Conservation (phyloP, 2,113 vertebrate genomes). For the Ellobius talpinus region DNA sequence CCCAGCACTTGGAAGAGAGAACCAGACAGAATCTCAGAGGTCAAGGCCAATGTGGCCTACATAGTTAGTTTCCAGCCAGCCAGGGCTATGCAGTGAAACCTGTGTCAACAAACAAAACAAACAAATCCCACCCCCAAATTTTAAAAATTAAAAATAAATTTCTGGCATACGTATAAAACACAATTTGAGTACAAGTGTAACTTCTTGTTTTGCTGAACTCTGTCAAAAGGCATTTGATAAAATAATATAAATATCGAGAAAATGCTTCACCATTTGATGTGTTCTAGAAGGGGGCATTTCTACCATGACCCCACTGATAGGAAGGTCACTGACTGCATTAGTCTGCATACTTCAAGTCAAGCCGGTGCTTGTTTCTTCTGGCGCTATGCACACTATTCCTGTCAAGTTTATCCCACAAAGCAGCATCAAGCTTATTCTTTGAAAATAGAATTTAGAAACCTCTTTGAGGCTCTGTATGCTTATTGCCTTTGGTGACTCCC, state of each 20-base stretch:
- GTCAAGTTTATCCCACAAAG: neutral
- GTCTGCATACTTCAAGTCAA: neutral
- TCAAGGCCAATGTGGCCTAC: neutral
- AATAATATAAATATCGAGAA: neutral
- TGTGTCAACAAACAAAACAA: neutral
- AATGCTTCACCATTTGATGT: neutral
- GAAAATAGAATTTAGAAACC: neutral
- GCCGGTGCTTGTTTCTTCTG: neutral
- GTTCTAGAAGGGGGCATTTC: neutral
- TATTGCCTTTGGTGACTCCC: neutral
- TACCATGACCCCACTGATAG: neutral
- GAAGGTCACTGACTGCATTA: neutral
- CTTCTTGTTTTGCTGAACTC: neutral
- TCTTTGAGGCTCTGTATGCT: neutral
- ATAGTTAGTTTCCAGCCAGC: no score
- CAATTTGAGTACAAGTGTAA: neutral
- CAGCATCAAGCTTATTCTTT: slow-evolving; percentile 6
- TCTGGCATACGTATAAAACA: neutral
- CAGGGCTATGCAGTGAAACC: neutral
- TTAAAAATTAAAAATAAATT: neutral
- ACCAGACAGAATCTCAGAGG: neutral
- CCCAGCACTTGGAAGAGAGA: neutral
- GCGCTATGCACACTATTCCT: neutral
- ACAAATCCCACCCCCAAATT: neutral
- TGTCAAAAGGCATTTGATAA: neutral